Percentiles rank a stretch among this genome's conserved stretches.
Evolutionary conservation across 2,797 vertebrate genomes (phyloP).

Genomic region (Onychomys arenicola): DNA sequence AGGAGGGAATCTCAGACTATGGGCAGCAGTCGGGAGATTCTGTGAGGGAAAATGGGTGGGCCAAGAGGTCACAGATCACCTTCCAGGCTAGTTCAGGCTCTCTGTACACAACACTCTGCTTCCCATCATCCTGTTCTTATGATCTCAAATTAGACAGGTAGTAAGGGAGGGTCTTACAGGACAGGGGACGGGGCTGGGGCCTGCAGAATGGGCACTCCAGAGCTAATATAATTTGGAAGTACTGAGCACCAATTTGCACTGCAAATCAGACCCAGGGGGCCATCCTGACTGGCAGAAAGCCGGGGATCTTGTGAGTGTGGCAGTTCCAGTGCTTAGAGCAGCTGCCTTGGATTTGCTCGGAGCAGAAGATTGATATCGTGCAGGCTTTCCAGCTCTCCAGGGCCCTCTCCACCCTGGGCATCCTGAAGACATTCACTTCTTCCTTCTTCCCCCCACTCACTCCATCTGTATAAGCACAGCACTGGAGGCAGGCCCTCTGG

Average conservation of each 20-base stretch:
- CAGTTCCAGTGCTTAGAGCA: not conserved
- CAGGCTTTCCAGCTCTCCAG: not conserved
- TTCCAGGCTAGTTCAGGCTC: not conserved
- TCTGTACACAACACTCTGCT: not conserved
- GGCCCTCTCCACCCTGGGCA: not conserved
- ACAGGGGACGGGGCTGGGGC: not conserved
- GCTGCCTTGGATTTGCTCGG: slow-evolving; percentile 31
- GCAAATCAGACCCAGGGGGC: not conserved
- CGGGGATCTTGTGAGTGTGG: not conserved
- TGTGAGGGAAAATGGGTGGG: not conserved
- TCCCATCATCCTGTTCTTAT: not conserved
- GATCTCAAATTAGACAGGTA: not conserved
- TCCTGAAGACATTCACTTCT: not conserved
- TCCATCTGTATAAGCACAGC: not conserved
- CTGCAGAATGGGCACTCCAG: not conserved
- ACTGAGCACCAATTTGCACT: slow-evolving; percentile 25
- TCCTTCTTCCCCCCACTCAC: not conserved
- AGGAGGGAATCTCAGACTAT: not conserved
- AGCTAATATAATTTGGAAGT: slow-evolving; percentile 52
- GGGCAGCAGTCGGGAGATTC: not conserved
- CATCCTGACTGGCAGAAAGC: not conserved
- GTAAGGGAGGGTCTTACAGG: not conserved
- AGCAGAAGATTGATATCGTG: not conserved
- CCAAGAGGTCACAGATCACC: not conserved
- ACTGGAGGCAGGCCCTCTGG: not conserved